phyloP scores from a whole-genome alignment of 2,888 invertebrate genomes.

The Orthosia cruda region DNA sequence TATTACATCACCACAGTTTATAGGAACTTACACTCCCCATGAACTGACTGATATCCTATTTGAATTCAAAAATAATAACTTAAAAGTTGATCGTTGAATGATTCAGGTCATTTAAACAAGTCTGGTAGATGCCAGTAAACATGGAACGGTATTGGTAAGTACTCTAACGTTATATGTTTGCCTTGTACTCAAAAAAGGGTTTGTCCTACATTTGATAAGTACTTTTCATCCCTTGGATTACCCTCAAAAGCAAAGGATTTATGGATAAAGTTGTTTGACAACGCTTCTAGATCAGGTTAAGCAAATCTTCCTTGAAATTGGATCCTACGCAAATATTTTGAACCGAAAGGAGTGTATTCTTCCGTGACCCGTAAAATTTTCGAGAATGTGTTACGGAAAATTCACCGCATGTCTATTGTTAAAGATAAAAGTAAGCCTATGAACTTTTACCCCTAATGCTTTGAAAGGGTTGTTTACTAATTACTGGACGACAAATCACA shows the following conservation, averaged over 20 bases:
- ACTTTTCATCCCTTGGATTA: conserved; percentile 44
- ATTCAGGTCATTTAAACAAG: neutral
- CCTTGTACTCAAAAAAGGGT: conserved; percentile 35
- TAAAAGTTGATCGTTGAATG: neutral
- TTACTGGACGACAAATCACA: too few species aligned
- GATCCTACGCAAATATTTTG: conserved; percentile 53
- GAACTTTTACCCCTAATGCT: neutral
- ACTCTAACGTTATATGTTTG: conserved; percentile 32
- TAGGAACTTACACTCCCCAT: too few species aligned
- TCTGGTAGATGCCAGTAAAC: neutral
- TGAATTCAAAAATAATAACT: neutral
- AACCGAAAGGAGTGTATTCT: neutral
- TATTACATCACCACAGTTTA: too few species aligned
- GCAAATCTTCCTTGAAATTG: conserved; percentile 23
- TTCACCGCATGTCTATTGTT: neutral
- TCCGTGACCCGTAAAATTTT: neutral
- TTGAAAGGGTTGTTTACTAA: too few species aligned
- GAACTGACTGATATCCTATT: neutral
- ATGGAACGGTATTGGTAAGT: neutral
- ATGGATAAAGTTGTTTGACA: conserved; percentile 48
- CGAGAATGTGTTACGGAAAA: neutral
- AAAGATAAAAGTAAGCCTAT: neutral
- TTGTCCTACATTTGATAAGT: conserved; percentile 42
- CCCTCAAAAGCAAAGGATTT: conserved; percentile 22
- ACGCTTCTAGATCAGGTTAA: conserved; percentile 42